Conservation (phyloP, 2,113 vertebrate species). For the Sturnus vulgaris region DNA sequence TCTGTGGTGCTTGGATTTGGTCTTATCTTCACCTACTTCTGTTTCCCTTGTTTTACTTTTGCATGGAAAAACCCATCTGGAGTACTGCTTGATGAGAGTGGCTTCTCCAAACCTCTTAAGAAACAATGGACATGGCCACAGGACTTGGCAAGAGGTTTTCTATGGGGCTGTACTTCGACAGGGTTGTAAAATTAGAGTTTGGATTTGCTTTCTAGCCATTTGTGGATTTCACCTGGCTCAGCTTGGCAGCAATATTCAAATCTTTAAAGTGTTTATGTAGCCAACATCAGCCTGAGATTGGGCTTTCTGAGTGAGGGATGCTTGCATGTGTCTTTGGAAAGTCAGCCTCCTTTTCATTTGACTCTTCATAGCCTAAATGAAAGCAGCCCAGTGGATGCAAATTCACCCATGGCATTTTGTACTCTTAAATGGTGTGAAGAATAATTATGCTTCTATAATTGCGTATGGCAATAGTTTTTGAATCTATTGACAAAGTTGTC, state of each 20-base stretch:
- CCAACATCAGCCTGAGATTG: not conserved
- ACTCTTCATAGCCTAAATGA: not conserved
- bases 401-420: not conserved
- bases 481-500: not conserved
- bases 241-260: not conserved
- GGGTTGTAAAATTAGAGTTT: not conserved
- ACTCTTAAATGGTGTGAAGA: not conserved
- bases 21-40: not conserved
- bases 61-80: not conserved
- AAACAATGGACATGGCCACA: not conserved
- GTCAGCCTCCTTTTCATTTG: not conserved
- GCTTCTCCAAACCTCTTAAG: not conserved
- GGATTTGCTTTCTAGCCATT: not conserved
- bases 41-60: not conserved
- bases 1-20: not conserved
- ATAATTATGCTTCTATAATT: not conserved
- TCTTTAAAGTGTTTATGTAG: not conserved
- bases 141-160: not conserved
- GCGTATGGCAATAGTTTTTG: not conserved
- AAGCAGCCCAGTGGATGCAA: not conserved
- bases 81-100: not conserved
- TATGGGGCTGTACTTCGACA: rapidly evolving
- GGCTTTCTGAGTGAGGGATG: not conserved
- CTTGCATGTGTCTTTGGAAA: not conserved
- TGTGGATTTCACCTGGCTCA: not conserved